Evolutionary conservation across 2,113 vertebrate species (phyloP), one percentile per base, ranked within the genome.

Genomic region (Pantherophis guttatus): DNA sequence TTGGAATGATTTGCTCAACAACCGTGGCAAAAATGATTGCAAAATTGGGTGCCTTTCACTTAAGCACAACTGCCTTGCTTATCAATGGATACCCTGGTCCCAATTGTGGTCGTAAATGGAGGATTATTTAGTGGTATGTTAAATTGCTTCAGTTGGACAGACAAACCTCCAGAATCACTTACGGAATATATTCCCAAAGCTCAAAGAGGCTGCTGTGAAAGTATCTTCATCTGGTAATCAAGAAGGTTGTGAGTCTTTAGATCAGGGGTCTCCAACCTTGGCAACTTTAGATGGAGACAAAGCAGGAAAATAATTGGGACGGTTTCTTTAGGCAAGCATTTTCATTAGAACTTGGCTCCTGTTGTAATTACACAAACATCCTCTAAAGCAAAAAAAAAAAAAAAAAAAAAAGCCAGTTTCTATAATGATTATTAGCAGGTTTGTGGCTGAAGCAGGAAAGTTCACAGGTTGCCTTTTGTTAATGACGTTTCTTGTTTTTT

Each of bases 191-290:
- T 0, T 90, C 23, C 29, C 88, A 86, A 92, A 48, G 58, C 85
- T 54, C 21, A 94, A 91, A 94, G 65, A 24, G 39, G 23, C 44
- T 81, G 48, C 58, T 95, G 94, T 87, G 88, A 88, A 96, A 93
- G 26, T 21, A 26, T 89, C 52, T 93, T 93, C 91, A 90, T 92
- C 26, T 57, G 19, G 5, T 92, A 52, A 93, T 58, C 65, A 55
- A 10, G 33, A 91, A 53, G 39, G 75, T 59, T 21, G 87, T 91
- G 89, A 57, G 62, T 95, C 21, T 92, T 92, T 59, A 91, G 89
- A 93, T 52, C 0, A 44, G 48, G 48, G 48, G 48, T 48, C 48
- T 48, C 48, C 48, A 48, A 48, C 48, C 48, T 48, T 48, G 48
- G 48, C 5, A 48, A 48, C 48, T 48, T 92, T 59, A 91, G 89